A percentile compares a stretch with the other conserved stretches of the same genome.
Evolutionary conservation across 1,140 invertebrate genomes (phyloP).

Genomic region (Neotoxoptera formosana): DNA sequence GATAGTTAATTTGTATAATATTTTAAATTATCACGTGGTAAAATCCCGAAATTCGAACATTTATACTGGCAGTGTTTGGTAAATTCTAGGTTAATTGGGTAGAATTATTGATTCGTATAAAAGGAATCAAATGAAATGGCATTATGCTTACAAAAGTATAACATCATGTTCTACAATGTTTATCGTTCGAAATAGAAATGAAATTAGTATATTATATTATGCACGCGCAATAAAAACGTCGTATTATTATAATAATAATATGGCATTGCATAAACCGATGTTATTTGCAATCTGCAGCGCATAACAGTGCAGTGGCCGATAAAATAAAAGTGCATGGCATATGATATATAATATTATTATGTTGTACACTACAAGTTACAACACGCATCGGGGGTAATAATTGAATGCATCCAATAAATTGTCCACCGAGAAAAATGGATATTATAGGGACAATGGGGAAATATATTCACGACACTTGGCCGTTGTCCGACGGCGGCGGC

Average conservation of each 20-base stretch:
- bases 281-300: neutral
- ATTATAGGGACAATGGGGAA: neutral
- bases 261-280: neutral
- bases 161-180: neutral
- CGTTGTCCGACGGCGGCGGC: neutral
- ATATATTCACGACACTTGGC: slow-evolving; percentile 41
- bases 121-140: neutral
- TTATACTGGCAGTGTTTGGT: neutral
- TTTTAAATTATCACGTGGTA: neutral
- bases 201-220: too few relatives aligned
- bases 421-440: slow-evolving; percentile 6
- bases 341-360: neutral
- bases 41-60: neutral
- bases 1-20: neutral
- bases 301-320: neutral
- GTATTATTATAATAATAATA: slow-evolving; percentile 1
- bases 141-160: neutral
- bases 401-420: slow-evolving; percentile 46
- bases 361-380: neutral
- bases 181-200: neutral
- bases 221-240: neutral
- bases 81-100: neutral
- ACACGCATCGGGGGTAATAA: slow-evolving; percentile 29
- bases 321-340: neutral
- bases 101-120: neutral